phyloP scores from a whole-genome alignment of 2,797 vertebrate species.

The Cuculus canorus region DNA sequence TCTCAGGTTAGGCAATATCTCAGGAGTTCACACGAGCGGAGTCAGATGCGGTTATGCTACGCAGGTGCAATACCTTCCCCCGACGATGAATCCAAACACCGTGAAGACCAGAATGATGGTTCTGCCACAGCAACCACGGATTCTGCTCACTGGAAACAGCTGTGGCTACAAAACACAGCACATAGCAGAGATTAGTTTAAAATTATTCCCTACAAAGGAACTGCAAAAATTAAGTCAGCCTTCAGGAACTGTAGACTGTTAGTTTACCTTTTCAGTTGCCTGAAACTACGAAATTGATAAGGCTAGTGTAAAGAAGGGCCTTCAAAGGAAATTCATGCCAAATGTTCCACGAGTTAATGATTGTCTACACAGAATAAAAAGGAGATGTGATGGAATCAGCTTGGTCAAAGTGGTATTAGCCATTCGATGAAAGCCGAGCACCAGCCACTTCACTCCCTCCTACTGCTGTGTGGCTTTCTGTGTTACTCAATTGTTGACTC shows the following conservation, averaged over 20 bases:
- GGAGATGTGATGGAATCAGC: not conserved
- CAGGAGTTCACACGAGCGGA: not conserved
- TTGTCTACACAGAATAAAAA: not conserved
- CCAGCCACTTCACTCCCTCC: not conserved
- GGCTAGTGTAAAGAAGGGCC: not conserved
- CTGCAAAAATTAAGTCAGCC: not conserved
- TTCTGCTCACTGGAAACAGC: constrained; percentile 98
- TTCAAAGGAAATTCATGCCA: not conserved
- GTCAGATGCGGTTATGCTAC: constrained; percentile 43
- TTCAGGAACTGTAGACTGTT: not conserved
- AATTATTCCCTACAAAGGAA: not conserved
- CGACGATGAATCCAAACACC: constrained; percentile 99
- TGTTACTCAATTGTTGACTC: not conserved
- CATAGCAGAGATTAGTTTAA: constrained; percentile 15
- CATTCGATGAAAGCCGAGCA: not conserved
- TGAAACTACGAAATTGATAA: not conserved
- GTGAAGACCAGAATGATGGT: constrained; percentile 99
- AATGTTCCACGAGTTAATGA: not conserved
- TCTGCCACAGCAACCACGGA: constrained; percentile 97
- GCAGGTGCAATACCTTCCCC: constrained; percentile 88
- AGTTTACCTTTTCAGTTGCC: not conserved
- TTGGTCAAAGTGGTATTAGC: not conserved
- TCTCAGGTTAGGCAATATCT: not conserved
- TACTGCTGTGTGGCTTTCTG: not conserved
- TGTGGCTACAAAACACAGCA: constrained; percentile 83